These are phyloP conservation scores for Mandrillus leucophaeus DNA, from an alignment of 2,113 vertebrate species.

Conservation along the genomic window DNA sequence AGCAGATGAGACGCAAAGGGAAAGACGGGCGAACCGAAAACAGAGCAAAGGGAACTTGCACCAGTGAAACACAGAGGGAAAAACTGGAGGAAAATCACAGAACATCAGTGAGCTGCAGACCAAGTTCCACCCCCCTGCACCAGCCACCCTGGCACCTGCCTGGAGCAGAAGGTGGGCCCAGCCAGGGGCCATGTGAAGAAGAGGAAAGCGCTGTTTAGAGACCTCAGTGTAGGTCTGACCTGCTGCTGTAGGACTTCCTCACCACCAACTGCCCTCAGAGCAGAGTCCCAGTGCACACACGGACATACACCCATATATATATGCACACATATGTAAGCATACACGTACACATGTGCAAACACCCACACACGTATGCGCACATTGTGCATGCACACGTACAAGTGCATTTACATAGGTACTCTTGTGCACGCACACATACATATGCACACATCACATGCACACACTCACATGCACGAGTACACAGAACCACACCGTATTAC, in stretches of 20 bases:
- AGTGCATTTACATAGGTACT: background rate
- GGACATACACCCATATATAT: fast-evolving
- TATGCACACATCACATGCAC: background rate
- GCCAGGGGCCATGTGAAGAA: background rate
- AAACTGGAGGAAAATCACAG: too few species aligned
- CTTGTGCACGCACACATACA: background rate
- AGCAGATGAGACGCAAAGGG: background rate
- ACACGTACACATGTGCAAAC: background rate
- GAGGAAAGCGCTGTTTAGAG: too few species aligned
- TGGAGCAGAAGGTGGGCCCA: background rate
- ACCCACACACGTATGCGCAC: background rate
- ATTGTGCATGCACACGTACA: background rate
- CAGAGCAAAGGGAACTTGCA: background rate
- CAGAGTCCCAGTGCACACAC: fast-evolving
- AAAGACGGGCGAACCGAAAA: background rate
- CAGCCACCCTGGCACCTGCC: too few species aligned
- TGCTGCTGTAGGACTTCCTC: fast-evolving
- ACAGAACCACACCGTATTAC: too few species aligned
- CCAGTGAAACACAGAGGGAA: too few species aligned
- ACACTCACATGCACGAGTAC: background rate
- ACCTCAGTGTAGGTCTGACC: fast-evolving
- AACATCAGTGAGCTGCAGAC: fast-evolving
- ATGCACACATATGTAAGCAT: background rate
- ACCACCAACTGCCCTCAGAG: background rate
- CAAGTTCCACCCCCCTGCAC: background rate